A percentile compares a stretch with the other conserved stretches of the same genome.
Evolutionary conservation across 2,888 invertebrate genomes (phyloP).

Genomic region (Lordiphosa andalusiaca): DNA sequence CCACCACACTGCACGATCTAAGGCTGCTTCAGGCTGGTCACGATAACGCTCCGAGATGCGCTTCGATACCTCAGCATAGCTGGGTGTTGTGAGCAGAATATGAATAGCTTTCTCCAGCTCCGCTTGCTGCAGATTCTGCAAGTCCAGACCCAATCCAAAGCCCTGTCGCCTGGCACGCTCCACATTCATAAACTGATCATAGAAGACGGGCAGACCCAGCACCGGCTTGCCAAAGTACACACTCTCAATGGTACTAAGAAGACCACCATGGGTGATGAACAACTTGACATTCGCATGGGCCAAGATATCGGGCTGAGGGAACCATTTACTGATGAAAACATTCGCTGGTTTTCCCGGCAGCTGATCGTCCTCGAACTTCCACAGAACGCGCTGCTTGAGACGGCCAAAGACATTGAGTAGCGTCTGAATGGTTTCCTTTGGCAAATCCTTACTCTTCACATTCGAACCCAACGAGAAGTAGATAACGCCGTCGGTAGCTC

Average conservation of each 20-base stretch:
- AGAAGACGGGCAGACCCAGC: constrained; percentile 79
- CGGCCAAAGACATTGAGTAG: constrained; percentile 47
- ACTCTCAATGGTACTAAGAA: constrained; percentile 81
- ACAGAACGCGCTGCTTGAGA: constrained; percentile 74
- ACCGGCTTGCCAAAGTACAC: constrained; percentile 80
- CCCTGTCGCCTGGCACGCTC: constrained; percentile 64
- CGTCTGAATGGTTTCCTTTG: constrained; percentile 46
- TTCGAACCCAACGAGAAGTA: constrained; percentile 81
- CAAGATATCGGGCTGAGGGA: constrained; percentile 78
- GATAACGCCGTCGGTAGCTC: constrained; percentile 78
- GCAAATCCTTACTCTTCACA: constrained; percentile 67
- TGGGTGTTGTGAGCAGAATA: constrained; percentile 49
- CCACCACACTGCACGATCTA: constrained; percentile 78
- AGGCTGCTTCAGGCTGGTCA: constrained; percentile 74
- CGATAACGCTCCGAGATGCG: constrained; percentile 62
- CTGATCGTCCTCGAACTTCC: constrained; percentile 79
- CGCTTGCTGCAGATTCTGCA: constrained; percentile 34
- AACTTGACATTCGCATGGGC: constrained; percentile 81
- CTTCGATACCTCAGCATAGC: constrained; percentile 43
- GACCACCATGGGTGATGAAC: constrained; percentile 82
- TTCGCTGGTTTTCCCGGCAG: constrained; percentile 72
- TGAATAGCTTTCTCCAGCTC: constrained; percentile 47
- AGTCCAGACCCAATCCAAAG: constrained; percentile 63
- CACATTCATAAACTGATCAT: constrained; percentile 78
- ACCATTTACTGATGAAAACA: constrained; percentile 77